phyloP scores from a whole-genome alignment of 1,140 invertebrate genomes.

The Hetaerina americana region DNA sequence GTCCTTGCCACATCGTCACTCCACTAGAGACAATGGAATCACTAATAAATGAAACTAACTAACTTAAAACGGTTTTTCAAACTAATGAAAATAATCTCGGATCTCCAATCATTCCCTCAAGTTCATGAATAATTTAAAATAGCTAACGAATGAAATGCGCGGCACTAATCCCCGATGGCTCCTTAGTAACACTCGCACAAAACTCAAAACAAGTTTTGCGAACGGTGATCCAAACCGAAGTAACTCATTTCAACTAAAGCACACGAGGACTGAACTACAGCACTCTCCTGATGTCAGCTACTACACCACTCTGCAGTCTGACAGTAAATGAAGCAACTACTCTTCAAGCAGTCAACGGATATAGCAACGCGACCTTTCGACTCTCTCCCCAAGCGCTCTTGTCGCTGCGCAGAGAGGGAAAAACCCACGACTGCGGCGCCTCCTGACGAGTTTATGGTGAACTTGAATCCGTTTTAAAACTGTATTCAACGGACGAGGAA shows the following conservation, averaged over 20 bases:
- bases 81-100: too few relatives aligned
- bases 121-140: background rate
- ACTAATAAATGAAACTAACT: too few relatives aligned
- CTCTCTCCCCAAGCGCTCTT: background rate
- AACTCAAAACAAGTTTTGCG: background rate
- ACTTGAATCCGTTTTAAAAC: too few relatives aligned
- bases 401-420: background rate
- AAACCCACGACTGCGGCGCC: background rate
- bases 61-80: too few relatives aligned
- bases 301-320: too few relatives aligned
- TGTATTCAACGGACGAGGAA: too few relatives aligned
- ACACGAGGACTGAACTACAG: background rate
- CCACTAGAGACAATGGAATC: background rate
- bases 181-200: background rate
- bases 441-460: background rate
- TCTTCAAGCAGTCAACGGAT: background rate
- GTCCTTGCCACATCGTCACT: constrained; percentile 15
- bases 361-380: background rate
- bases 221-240: background rate
- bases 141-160: too few relatives aligned
- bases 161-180: background rate
- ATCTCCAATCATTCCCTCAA: background rate
- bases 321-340: too few relatives aligned
- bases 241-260: background rate
- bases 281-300: too few relatives aligned